Evolutionary conservation across 2,888 invertebrate species (phyloP).

Genomic region (Nezara viridula): DNA sequence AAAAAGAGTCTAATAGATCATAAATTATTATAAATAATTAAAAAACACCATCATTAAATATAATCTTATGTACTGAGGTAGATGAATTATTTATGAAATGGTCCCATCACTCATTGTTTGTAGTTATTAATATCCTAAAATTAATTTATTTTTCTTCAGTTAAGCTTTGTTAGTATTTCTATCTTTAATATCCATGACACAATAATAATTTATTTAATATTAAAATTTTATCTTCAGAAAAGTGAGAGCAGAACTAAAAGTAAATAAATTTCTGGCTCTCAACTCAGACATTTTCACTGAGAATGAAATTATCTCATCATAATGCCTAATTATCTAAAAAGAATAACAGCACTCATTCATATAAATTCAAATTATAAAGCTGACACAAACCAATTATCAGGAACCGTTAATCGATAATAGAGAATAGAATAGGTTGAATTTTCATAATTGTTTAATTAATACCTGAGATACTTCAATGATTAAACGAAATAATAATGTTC

Average conservation of each 20-base stretch:
- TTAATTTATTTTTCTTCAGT: neutral
- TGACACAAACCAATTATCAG: neutral
- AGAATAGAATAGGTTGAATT: no score
- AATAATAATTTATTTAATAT: neutral
- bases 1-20: no score
- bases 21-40: no score
- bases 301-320: neutral
- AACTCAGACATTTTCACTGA: neutral
- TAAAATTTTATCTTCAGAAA: neutral
- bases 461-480: neutral
- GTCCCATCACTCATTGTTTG: neutral
- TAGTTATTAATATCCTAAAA: neutral
- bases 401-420: neutral
- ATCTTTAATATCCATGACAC: neutral
- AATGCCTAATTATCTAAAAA: neutral
- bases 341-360: no score
- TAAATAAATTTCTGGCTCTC: neutral
- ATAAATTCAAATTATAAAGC: neutral
- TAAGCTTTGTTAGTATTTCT: neutral
- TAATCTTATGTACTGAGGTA: neutral
- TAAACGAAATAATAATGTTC: neutral
- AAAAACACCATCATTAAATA: no score
- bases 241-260: neutral
- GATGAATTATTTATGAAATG: neutral
- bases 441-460: no score